Percentiles rank a stretch among this genome's conserved stretches.
These are phyloP conservation scores for Danaus plexippus DNA, from an alignment of 1,140 invertebrate genomes.

Conservation along the genomic window DNA sequence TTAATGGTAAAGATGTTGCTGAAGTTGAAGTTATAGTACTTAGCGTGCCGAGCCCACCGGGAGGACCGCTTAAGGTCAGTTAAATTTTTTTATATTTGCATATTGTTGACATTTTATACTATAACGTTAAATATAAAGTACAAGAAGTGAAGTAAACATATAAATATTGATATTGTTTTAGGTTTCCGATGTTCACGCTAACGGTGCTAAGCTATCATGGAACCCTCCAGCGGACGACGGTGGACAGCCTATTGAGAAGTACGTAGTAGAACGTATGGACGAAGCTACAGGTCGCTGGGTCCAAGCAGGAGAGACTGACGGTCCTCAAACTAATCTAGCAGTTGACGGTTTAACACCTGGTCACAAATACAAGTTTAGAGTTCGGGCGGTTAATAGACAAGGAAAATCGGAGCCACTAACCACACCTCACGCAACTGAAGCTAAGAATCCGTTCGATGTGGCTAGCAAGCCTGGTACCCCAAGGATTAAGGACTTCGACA, in stretches of 20 bases:
- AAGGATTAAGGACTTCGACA: constrained; percentile 92
- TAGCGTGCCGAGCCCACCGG: constrained; percentile 90
- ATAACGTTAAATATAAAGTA: no score
- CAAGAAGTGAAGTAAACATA: constrained; percentile 1
- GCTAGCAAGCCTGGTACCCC: constrained; percentile 78
- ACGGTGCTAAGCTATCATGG: constrained; percentile 90
- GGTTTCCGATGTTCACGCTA: constrained; percentile 86
- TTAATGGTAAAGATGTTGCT: constrained; percentile 92
- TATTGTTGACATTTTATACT: background rate
- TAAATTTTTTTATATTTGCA: constrained; percentile 2
- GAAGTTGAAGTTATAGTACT: constrained; percentile 94
- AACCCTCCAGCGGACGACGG: constrained; percentile 93
- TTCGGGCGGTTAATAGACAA: constrained; percentile 95
- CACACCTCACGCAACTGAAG: constrained; percentile 90
- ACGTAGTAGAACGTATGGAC: constrained; percentile 95
- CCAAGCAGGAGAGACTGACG: constrained; percentile 89
- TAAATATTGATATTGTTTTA: constrained; percentile 19
- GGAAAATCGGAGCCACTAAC: constrained; percentile 95
- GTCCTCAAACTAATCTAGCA: constrained; percentile 80
- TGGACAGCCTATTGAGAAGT: constrained; percentile 90
- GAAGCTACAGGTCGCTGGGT: constrained; percentile 94
- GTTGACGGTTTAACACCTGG: constrained; percentile 87
- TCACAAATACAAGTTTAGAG: constrained; percentile 97
- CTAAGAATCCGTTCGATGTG: constrained; percentile 97
- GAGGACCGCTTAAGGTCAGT: constrained; percentile 87